phyloP scores from a whole-genome alignment of 2,113 vertebrate species.

The Rhinichthys klamathensis region DNA sequence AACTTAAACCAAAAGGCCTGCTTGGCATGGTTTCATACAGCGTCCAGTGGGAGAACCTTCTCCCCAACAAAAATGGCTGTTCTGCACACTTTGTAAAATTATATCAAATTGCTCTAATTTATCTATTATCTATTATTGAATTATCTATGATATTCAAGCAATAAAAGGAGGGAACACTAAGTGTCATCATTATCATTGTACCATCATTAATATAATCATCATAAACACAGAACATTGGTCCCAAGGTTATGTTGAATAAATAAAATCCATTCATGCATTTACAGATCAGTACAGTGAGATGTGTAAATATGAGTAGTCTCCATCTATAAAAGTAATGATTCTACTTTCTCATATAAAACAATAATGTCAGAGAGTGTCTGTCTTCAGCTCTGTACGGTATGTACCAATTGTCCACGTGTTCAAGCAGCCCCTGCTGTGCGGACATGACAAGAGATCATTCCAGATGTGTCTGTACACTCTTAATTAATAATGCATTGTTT shows the following conservation, averaged over 20 bases:
- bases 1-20: neutral
- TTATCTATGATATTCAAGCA: neutral
- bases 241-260: neutral
- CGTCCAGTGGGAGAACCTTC: neutral
- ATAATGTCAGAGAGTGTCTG: neutral
- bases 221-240: conserved; percentile 2
- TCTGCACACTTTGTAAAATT: neutral
- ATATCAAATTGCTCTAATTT: neutral
- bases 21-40: neutral
- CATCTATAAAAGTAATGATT: neutral
- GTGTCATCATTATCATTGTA: neutral
- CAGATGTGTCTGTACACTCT: conserved; percentile 43
- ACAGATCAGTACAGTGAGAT: neutral
- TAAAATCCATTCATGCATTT: neutral
- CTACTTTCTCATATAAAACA: neutral
- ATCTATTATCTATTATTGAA: too few relatives aligned
- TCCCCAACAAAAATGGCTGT: neutral
- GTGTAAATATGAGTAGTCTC: neutral
- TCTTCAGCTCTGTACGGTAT: neutral
- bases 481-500: conserved; percentile 59
- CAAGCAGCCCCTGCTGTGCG: conserved; percentile 10
- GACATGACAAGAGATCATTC: conserved; percentile 10
- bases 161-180: neutral
- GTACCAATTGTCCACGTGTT: neutral
- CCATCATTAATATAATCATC: neutral